phyloP scores from a whole-genome alignment of 2,113 vertebrate species.

The Phaethornis superciliosus region DNA sequence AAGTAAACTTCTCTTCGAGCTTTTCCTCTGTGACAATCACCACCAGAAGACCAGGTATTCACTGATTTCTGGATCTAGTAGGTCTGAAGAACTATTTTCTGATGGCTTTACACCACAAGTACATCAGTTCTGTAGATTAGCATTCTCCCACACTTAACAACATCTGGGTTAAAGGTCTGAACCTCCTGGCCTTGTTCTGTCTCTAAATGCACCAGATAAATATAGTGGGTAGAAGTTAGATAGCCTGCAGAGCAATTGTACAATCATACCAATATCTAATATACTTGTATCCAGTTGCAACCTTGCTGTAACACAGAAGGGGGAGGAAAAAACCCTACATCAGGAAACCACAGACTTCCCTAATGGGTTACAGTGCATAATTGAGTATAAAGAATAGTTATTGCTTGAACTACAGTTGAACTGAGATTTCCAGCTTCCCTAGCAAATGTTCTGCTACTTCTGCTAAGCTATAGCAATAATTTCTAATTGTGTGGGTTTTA shows the following conservation, averaged over 20 bases:
- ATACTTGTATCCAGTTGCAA: slow-evolving; percentile 25
- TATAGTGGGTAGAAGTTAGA: not conserved
- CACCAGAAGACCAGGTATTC: not conserved
- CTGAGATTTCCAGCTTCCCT: slow-evolving; percentile 70
- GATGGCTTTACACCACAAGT: not conserved
- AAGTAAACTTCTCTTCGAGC: not conserved
- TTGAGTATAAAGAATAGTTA: slow-evolving; percentile 75
- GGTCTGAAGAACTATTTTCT: not conserved
- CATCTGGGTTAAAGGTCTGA: not conserved
- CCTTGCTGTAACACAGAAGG: slow-evolving; percentile 4
- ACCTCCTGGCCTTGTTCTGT: not conserved
- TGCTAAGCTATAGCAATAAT: slow-evolving; percentile 60
- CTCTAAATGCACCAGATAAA: not conserved
- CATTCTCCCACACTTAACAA: not conserved
- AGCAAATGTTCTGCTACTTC: slow-evolving; percentile 61
- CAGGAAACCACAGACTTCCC: slow-evolving; percentile 73
- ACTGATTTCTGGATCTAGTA: not conserved
- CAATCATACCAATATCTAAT: not conserved
- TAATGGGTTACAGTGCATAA: slow-evolving; percentile 69
- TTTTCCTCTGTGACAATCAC: not conserved
- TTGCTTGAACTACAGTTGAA: slow-evolving; percentile 73
- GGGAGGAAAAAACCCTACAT: not conserved
- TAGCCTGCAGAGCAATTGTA: not conserved
- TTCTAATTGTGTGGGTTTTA: slow-evolving; percentile 69
- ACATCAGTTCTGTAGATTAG: not conserved